Conservation (phyloP, 2,113 vertebrate genomes). For the Ploceus nigricollis region DNA sequence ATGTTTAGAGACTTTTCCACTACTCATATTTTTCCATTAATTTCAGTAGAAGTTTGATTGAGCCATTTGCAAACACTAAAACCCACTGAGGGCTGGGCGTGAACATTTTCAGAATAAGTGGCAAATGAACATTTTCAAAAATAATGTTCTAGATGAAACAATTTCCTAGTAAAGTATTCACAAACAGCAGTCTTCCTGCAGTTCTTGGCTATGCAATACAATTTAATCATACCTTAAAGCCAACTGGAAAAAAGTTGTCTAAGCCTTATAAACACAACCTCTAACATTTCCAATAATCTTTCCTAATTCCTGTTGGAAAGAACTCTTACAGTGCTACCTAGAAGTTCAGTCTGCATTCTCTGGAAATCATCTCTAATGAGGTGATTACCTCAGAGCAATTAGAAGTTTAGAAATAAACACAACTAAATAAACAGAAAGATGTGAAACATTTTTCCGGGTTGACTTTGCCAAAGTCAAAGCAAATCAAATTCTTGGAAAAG, state of each 20-base stretch:
- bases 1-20: slow-evolving; percentile 39
- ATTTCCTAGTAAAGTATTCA: slow-evolving; percentile 47
- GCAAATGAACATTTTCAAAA: slow-evolving; percentile 38
- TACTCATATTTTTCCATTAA: slow-evolving; percentile 43
- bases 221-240: slow-evolving; percentile 29
- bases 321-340: not conserved
- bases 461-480: not conserved
- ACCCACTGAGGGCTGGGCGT: slow-evolving; percentile 31
- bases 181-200: not conserved
- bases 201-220: slow-evolving; percentile 34
- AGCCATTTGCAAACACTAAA: slow-evolving; percentile 20
- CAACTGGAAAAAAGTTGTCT: slow-evolving; percentile 1
- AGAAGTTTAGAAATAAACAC: slow-evolving; percentile 17
- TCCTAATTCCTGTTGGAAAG: not conserved
- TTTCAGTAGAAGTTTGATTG: slow-evolving; percentile 2
- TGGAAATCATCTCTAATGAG: not conserved
- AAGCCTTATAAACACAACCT: not conserved
- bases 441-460: not conserved
- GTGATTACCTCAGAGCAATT: not conserved
- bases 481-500: not conserved
- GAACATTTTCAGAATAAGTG: slow-evolving; percentile 41
- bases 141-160: slow-evolving; percentile 12
- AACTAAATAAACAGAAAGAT: not conserved
- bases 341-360: not conserved
- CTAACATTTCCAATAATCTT: not conserved